A percentile compares a stretch with the other conserved stretches of the same genome.
Evolutionary conservation across 2,797 vertebrate genomes (phyloP).

Genomic region (Sarcoramphus papa): DNA sequence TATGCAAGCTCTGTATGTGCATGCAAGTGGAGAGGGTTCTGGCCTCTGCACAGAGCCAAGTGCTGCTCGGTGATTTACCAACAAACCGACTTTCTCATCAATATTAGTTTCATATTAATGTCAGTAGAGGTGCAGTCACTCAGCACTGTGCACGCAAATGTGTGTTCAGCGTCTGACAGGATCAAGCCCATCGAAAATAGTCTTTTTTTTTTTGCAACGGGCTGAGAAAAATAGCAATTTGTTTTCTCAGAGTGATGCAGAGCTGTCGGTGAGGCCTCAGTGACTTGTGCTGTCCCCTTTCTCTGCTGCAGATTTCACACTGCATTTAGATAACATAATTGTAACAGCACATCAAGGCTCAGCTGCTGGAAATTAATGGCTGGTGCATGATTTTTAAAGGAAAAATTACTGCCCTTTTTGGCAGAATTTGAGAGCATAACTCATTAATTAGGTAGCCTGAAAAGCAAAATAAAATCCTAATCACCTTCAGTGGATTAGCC

Average conservation of each 20-base stretch:
- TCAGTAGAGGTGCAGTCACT: not conserved
- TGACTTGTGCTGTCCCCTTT: not conserved
- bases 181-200: not conserved
- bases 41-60: not conserved
- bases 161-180: not conserved
- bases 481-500: not conserved
- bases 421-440: not conserved
- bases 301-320: not conserved
- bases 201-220: not conserved
- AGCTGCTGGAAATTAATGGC: not conserved
- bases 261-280: not conserved
- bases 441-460: not conserved
- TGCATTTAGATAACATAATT: not conserved
- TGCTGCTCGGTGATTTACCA: not conserved
- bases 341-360: not conserved
- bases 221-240: not conserved
- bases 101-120: not conserved
- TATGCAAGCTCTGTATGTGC: slow-evolving; percentile 48
- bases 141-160: not conserved
- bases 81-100: not conserved
- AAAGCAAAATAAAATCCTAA: slow-evolving; percentile 2
- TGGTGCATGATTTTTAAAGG: not conserved
- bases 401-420: not conserved
- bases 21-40: not conserved
- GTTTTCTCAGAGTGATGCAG: not conserved